Conservation (phyloP, 2,888 invertebrate species). For the Cylloceria caligata region DNA sequence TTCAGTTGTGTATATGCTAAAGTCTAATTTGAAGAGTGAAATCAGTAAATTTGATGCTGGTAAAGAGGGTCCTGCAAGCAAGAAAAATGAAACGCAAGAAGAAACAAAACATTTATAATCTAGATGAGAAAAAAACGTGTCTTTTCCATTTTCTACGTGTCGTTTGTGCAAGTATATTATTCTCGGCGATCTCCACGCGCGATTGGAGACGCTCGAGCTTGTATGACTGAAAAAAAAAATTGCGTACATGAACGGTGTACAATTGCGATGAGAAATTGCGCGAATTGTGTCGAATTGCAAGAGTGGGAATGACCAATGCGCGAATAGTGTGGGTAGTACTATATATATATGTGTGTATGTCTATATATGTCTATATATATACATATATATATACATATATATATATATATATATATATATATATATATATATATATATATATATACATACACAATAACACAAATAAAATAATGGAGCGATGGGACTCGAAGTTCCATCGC, state of each 20-base stretch:
- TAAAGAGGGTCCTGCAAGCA: neutral
- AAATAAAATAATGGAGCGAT: conserved; percentile 15
- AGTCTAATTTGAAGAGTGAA: neutral
- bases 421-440: conserved; percentile 14
- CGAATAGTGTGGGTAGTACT: conserved; percentile 24
- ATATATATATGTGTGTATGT: conserved; percentile 14
- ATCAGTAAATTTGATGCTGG: neutral
- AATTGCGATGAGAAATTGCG: conserved; percentile 36
- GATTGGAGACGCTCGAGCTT: conserved; percentile 37
- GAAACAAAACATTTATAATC: conserved; percentile 53
- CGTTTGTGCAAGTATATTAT: conserved; percentile 64
- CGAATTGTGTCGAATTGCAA: conserved; percentile 8
- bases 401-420: conserved; percentile 17
- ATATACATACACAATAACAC: conserved; percentile 34
- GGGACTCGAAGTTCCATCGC: conserved; percentile 30
- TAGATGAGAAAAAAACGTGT: conserved; percentile 63
- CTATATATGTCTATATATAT: neutral
- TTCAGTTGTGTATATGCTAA: neutral
- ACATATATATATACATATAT: conserved; percentile 29
- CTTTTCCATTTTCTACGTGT: conserved; percentile 74
- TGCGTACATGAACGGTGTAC: conserved; percentile 44
- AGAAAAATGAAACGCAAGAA: neutral
- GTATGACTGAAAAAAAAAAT: conserved; percentile 50
- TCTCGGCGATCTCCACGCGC: conserved; percentile 47
- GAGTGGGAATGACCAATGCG: conserved; percentile 61